Evolutionary conservation across 2,113 vertebrate genomes (phyloP), one percentile per base, ranked within the genome.

Genomic region (Spheniscus mendiculus): DNA sequence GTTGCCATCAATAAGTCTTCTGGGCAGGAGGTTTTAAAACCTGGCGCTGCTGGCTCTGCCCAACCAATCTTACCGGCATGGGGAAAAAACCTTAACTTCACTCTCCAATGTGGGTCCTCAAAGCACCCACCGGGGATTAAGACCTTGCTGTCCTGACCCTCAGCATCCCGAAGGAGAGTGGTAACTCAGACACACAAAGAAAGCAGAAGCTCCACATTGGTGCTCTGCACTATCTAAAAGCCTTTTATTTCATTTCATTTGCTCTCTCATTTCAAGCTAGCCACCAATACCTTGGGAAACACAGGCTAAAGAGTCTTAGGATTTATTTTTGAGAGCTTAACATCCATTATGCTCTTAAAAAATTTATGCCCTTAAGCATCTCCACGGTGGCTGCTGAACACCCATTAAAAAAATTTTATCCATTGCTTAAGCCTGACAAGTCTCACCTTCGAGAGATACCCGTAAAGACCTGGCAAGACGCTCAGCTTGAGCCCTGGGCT

Each of bases 311-410:
- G 66, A 95, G 85, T 88, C 71, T 91, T 83, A 45, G 71, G 87
- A 93, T 96, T 94, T 97, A 83, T 96, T 97, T 96, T 95, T 93
- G 85, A 94, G 90, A 91, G 90, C 93, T 96, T 97, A 97, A 96
- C 87, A 90, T 95, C 97, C 95, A 97, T 97, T 97, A 96, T 56
- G 70, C 95, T 94, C 92, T 96, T 96, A 90, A 97, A 96, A 97
- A 96, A 97, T 87, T 87, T 77, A 95, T 95, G 93, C 93, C 95
- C 95, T 94, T 95, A 88, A 97, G 97, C 96, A 91, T 95, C 96
- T 97, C 93, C 87, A 94, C 62, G 49, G 82, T 85, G 87, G 87
- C 92, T 97, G 91, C 92, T 72, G 90, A 96, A 85, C 96, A 93
- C 96, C 96, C 95, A 95, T 91, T 97, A 90, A 90, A 94, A 95